A percentile compares a stretch with the other conserved stretches of the same genome.
phyloP scores from a whole-genome alignment of 2,888 invertebrate genomes.

The Hydropsyche betteni region DNA sequence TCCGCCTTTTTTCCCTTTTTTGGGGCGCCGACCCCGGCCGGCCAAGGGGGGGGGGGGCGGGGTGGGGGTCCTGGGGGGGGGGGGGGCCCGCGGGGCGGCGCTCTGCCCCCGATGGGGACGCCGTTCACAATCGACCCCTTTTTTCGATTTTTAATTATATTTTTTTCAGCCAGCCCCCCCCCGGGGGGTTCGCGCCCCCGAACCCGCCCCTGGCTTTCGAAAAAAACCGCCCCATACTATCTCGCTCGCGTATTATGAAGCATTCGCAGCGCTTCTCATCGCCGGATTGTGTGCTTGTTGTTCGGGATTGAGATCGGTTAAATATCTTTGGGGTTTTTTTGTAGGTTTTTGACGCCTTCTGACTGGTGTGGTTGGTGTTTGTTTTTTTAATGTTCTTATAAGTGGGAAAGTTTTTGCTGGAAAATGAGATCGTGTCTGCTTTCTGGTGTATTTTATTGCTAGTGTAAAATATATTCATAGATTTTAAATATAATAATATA shows the following conservation, averaged over 20 bases:
- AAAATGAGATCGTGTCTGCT: no score
- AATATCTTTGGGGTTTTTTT: constrained; percentile 4
- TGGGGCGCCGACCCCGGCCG: no score
- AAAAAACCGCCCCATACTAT: constrained; percentile 51
- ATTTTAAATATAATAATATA: no score
- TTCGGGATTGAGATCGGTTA: constrained; percentile 12
- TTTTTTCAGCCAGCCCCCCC: constrained; percentile 60
- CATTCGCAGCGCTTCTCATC: constrained; percentile 38
- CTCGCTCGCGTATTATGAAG: constrained; percentile 54
- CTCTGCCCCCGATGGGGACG: constrained; percentile 57
- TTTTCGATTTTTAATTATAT: constrained; percentile 70
- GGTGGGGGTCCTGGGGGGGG: constrained; percentile 60
- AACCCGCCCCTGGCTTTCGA: constrained; percentile 33
- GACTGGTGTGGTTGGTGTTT: not conserved
- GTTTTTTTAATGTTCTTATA: not conserved
- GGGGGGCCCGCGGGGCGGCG: constrained; percentile 56
- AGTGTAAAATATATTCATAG: no score
- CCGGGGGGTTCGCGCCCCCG: constrained; percentile 53
- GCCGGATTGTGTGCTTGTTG: constrained; percentile 35
- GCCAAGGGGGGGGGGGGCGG: constrained; percentile 11
- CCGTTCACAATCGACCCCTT: constrained; percentile 62
- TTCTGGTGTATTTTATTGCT: no score
- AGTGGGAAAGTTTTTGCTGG: no score
- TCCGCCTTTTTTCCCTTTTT: no score
- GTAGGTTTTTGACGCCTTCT: not conserved